These are phyloP conservation scores for Ptyas mucosa DNA, from an alignment of 2,113 vertebrate species.

Conservation along the genomic window DNA sequence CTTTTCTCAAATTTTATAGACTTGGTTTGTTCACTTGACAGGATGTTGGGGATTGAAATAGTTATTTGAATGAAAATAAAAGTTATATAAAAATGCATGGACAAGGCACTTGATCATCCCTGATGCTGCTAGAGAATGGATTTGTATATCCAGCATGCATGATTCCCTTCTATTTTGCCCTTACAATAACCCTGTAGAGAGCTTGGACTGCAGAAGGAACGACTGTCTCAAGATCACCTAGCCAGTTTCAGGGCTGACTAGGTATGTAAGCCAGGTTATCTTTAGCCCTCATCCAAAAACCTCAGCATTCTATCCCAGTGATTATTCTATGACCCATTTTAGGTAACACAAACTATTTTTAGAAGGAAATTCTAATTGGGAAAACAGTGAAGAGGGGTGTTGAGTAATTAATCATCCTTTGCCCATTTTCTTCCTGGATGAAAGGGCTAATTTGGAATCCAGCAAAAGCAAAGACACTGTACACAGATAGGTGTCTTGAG, in stretches of 20 bases:
- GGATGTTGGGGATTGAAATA: background rate
- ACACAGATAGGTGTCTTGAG: background rate
- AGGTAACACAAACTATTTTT: background rate
- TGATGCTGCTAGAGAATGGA: background rate
- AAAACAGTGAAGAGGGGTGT: background rate
- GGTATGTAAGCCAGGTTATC: background rate
- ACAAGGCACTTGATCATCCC: background rate
- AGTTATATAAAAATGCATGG: background rate
- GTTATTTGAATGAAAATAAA: background rate
- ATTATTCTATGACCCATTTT: background rate
- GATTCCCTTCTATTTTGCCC: background rate
- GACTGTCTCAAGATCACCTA: background rate
- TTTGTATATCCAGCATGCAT: background rate
- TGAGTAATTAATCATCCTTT: background rate
- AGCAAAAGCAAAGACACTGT: background rate
- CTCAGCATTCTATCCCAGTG: background rate
- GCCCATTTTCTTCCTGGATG: too few relatives aligned
- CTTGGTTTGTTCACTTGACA: background rate
- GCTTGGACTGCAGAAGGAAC: too few relatives aligned
- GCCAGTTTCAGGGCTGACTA: background rate
- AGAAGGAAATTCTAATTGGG: background rate
- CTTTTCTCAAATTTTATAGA: background rate
- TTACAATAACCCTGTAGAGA: background rate
- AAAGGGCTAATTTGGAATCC: background rate
- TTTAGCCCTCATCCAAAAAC: background rate